Conservation (phyloP, 2,888 invertebrate genomes). For the Iphiclides podalirius region DNA sequence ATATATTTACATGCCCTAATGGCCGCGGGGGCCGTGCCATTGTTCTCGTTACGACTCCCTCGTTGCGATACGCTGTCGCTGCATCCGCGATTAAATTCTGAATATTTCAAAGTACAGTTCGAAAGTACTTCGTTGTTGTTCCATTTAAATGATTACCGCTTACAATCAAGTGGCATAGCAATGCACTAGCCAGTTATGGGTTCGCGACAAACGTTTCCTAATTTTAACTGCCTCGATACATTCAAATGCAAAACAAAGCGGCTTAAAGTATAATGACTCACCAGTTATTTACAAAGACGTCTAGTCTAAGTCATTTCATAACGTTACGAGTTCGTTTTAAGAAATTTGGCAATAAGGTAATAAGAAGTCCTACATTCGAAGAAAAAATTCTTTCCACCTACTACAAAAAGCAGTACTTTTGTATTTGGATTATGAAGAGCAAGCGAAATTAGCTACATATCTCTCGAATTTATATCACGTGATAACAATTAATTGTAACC, state of each 20-base stretch:
- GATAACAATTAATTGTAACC: too few relatives aligned
- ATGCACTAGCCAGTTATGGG: too few relatives aligned
- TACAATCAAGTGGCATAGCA: too few relatives aligned
- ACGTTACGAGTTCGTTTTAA: background rate
- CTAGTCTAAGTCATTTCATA: background rate
- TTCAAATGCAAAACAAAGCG: background rate
- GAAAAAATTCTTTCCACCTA: too few relatives aligned
- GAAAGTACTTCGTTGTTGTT: too few relatives aligned
- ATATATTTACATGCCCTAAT: slow-evolving; percentile 32
- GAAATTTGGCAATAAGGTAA: background rate
- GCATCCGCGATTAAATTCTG: background rate
- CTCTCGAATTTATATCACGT: too few relatives aligned
- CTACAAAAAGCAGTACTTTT: too few relatives aligned
- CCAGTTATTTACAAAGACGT: background rate
- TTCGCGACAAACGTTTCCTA: background rate
- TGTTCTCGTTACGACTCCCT: slow-evolving; percentile 6
- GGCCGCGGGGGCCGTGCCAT: background rate
- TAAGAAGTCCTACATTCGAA: too few relatives aligned
- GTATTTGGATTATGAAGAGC: too few relatives aligned
- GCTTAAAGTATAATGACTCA: background rate
- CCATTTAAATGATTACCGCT: too few relatives aligned
- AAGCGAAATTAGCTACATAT: too few relatives aligned
- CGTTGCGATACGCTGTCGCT: background rate
- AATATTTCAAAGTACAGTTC: background rate
- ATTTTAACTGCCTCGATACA: background rate